A percentile compares a stretch with the other conserved stretches of the same genome.
These are phyloP conservation scores for Hoplostethus mediterraneus DNA, from an alignment of 2,797 vertebrate species.

Conservation along the genomic window DNA sequence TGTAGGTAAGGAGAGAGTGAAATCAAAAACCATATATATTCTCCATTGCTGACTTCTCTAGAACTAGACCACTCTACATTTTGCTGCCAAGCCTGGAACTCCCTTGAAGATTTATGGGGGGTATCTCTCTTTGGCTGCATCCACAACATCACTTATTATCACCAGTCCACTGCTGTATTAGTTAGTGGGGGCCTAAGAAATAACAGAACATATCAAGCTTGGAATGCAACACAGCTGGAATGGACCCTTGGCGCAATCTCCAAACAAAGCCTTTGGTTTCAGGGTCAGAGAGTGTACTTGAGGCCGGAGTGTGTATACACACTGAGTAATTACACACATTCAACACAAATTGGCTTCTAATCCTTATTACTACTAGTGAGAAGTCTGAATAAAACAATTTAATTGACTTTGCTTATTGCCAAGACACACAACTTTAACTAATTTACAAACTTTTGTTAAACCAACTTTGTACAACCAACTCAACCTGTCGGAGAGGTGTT, in stretches of 20 bases:
- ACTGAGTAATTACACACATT: conserved; percentile 6
- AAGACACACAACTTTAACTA: too few relatives aligned
- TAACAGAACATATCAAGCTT: conserved; percentile 44
- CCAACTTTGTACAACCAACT: conserved; percentile 11
- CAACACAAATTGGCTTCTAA: conserved; percentile 8
- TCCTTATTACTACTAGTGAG: neutral
- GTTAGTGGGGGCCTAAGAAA: conserved; percentile 46
- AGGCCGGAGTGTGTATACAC: conserved; percentile 6
- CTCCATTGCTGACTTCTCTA: too few relatives aligned
- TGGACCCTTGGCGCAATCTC: conserved; percentile 24
- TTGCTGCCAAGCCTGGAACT: neutral
- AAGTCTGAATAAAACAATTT: conserved; percentile 6
- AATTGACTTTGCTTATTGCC: neutral
- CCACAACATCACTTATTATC: conserved; percentile 30
- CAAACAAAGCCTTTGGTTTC: conserved; percentile 50
- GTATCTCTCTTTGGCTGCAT: neutral
- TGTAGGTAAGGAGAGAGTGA: too few relatives aligned
- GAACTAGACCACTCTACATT: neutral
- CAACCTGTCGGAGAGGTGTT: neutral
- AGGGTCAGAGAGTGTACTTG: conserved; percentile 46
- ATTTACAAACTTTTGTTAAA: neutral
- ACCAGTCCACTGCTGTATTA: conserved; percentile 27
- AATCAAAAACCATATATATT: too few relatives aligned
- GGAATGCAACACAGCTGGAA: conserved; percentile 53
- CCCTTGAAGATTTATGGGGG: neutral